Conservation (phyloP, 2,888 invertebrate genomes). For the Aphrophora alni region DNA sequence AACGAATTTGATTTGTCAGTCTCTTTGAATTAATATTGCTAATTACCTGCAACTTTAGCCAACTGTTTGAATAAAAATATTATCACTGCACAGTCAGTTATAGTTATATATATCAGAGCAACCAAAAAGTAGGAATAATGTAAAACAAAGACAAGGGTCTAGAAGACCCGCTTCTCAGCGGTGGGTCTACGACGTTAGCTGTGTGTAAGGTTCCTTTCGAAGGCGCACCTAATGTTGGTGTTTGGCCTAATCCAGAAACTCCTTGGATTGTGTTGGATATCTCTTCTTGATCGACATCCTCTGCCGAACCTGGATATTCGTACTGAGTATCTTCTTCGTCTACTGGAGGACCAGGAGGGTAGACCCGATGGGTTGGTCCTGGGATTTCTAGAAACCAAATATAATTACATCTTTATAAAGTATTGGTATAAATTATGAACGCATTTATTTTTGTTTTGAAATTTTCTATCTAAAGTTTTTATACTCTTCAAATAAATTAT, state of each 20-base stretch:
- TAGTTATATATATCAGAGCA: constrained; percentile 7
- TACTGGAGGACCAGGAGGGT: constrained; percentile 60
- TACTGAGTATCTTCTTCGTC: constrained; percentile 63
- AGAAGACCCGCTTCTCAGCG: constrained; percentile 16
- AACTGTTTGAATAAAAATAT: too few relatives aligned
- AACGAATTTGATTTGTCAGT: constrained; percentile 3
- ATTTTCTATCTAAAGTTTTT: too few relatives aligned
- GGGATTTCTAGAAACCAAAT: constrained; percentile 69
- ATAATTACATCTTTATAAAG: too few relatives aligned
- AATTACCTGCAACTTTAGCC: background rate
- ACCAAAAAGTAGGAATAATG: background rate
- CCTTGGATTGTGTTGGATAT: constrained; percentile 36
- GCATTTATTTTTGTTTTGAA: too few relatives aligned
- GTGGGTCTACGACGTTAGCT: background rate
- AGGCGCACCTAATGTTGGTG: constrained; percentile 32
- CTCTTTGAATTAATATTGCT: constrained; percentile 27
- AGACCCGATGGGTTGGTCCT: constrained; percentile 65
- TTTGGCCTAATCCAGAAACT: constrained; percentile 26
- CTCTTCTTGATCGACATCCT: constrained; percentile 66
- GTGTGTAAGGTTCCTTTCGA: constrained; percentile 34
- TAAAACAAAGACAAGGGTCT: background rate
- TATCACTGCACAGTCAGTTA: background rate
- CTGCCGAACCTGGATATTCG: constrained; percentile 70
- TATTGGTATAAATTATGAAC: too few relatives aligned
- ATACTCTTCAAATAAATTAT: too few relatives aligned